These are phyloP conservation scores for Apostichopus parvimensis DNA, from an alignment of 35 echinoderm and acorn worm species.

Conservation along the genomic window DNA sequence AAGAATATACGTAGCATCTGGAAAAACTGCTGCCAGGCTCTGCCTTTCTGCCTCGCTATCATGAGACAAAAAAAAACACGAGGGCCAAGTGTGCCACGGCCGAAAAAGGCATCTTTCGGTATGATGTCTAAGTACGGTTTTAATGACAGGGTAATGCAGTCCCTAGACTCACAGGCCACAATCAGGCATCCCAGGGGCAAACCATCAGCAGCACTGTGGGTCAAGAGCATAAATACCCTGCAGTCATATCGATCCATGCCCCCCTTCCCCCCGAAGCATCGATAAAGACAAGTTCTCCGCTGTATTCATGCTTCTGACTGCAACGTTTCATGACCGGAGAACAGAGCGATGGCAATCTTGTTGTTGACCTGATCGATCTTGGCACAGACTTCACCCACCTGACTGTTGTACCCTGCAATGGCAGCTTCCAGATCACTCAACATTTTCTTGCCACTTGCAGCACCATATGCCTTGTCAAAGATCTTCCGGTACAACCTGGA, in stretches of 20 bases:
- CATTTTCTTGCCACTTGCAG: not conserved
- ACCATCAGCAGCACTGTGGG: conserved; percentile 66
- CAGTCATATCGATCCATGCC: conserved; percentile 52
- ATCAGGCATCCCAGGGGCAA: conserved; percentile 71
- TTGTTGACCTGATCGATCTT: conserved; percentile 25
- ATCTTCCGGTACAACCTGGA: conserved; percentile 64
- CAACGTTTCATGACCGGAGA: not conserved
- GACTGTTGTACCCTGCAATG: conserved; percentile 29
- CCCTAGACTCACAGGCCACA: conserved; percentile 46
- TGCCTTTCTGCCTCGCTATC: conserved; percentile 55
- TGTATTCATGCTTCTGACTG: not conserved
- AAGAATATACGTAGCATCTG: conserved; percentile 47
- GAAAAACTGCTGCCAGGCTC: conserved; percentile 52
- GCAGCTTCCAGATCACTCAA: not conserved
- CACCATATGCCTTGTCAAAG: conserved; percentile 48
- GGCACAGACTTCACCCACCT: not conserved
- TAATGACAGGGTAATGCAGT: conserved; percentile 26
- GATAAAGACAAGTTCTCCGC: conserved; percentile 52
- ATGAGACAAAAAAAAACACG: conserved; percentile 71
- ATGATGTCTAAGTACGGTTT: conserved; percentile 41
- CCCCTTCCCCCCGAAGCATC: conserved; percentile 62
- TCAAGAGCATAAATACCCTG: conserved; percentile 69
- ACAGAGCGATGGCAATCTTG: conserved; percentile 22
- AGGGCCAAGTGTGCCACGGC: conserved; percentile 59
- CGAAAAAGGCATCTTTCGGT: conserved; percentile 49